Conservation (phyloP, 1,140 invertebrate species). For the Drosophila azteca region DNA sequence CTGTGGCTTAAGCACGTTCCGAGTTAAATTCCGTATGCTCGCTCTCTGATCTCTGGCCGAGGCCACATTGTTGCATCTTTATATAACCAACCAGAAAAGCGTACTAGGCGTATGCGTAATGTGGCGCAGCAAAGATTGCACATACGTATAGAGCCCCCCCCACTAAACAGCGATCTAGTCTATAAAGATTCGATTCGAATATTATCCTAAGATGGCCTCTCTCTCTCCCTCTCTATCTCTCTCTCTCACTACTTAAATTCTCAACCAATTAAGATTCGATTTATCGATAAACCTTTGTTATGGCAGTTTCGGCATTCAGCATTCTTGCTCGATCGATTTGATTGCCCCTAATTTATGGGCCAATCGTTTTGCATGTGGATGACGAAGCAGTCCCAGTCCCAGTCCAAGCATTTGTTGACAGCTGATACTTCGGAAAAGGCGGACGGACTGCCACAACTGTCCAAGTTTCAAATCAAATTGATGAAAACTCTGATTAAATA, state of each 20-base stretch:
- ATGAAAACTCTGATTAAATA: too few relatives aligned
- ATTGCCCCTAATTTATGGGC: constrained; percentile 34
- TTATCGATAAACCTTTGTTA: constrained; percentile 40
- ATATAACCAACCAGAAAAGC: constrained; percentile 13
- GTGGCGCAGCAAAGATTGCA: constrained; percentile 10
- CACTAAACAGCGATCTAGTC: constrained; percentile 16
- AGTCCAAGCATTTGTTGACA: neutral
- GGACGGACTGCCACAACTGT: too few relatives aligned
- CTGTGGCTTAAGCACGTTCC: constrained; percentile 33
- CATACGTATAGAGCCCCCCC: constrained; percentile 17
- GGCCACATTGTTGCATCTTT: constrained; percentile 29
- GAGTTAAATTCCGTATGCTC: constrained; percentile 36
- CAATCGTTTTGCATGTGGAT: constrained; percentile 14
- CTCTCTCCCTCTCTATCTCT: constrained; percentile 39
- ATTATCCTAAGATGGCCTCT: constrained; percentile 39
- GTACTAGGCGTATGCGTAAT: constrained; percentile 34
- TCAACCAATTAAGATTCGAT: constrained; percentile 43
- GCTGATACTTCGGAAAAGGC: too few relatives aligned
- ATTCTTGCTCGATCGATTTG: constrained; percentile 36
- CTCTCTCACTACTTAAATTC: constrained; percentile 18
- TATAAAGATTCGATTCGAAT: constrained; percentile 42
- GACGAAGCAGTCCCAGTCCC: constrained; percentile 10
- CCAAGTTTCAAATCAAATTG: too few relatives aligned
- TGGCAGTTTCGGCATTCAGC: constrained; percentile 28
- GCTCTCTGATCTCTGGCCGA: too few relatives aligned